Evolutionary conservation across 1,140 invertebrate species (phyloP), one percentile per base, ranked within the genome.

Genomic region (Phymorhynchus buccinoides): DNA sequence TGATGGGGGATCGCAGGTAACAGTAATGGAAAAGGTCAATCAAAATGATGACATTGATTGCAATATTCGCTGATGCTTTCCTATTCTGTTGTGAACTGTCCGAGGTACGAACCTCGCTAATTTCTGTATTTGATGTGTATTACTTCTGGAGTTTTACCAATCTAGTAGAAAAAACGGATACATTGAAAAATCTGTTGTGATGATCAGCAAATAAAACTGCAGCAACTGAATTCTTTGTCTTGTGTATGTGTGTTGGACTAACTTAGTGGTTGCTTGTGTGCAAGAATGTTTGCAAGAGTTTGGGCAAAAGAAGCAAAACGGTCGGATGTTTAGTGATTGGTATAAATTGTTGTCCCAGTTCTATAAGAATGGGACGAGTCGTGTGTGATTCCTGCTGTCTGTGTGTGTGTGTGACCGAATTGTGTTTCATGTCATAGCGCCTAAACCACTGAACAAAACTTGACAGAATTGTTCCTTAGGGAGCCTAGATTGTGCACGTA

Each of bases 191-290:
- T 39, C 37, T 75, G 44, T 52, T 48, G 44, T 56, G 77, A 79
- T 52, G 77, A 52, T 52, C 77, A 79, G 77, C 77, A n/a, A 79
- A 79, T 79, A 79, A 79, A 79, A 79, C 77, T 79, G 77, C 77
- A 79, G 77, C 77, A 79, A 79, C 77, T 37, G 37, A 52, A 41
- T 30, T 41, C 39, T 56, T 66, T 16, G 48, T 4, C 7, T 4
- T 32, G 22, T 75, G 6, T 75, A 41, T 35, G n/a, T n/a, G n/a
- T n/a, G n/a, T n/a, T 7, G 14, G 66, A n/a, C 6, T 12, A 30
- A 14, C 7, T 71, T 14, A 6, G 66, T 71, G 66, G 14, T 7
- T 71, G 18, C 30, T 71, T 71, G 66, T 71, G 18, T 71, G 66
- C 22, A 22, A 7, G 22, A 12, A 52, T 52, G 7, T 52, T 12